Base-by-base conservation (phyloP, 2,888 invertebrate species). In the Diarsia brunnea region DNA sequence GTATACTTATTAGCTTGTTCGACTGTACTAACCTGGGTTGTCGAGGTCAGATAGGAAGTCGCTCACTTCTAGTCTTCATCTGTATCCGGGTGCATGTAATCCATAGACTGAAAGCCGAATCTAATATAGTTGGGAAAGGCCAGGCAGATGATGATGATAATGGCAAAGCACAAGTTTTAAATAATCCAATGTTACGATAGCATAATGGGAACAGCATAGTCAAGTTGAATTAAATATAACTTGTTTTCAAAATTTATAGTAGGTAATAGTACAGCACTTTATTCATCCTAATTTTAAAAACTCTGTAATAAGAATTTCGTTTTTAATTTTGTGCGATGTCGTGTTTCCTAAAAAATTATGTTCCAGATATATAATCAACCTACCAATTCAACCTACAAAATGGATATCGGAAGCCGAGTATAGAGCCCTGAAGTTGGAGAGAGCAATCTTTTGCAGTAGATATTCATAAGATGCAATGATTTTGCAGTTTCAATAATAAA, bases 311-410 rank as follows among this genome's bases (percentile, higher is more conserved):
- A 0, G 14, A 55, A 38, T 61, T 43, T 14, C 12, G 1, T 38
- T n/a, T 27, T 10, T 27, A 58, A 19, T 0, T n/a, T 14, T 43
- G 0, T 38, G 21, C 14, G 0, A n/a, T 43, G 11, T 24, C 10
- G 49, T 55, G 11, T 75, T 31, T 45, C 5, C 21, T 38, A 53
- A 45, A 47, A 53, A 7, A 66, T 47, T 70, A 19, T 67, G 63
- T 80, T 79, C 31, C 80, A 79, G 79, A 58, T 68, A 21, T 43
- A 24, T 55, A 0, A 31, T 24, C 49, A 60, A 63, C 14, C 16
- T 58, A 27, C 8, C 16, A 58, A 27, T 58, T 3, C 27, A 16
- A 19, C 45, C n/a, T 47, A 31, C 43, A 11, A 19, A 7, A 27
- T 58, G 14, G 8, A 19, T 14, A 19, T 8, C 1, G 38, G 27